A percentile compares a stretch with the other conserved stretches of the same genome.
These are phyloP conservation scores for Artibeus jamaicensis DNA, from an alignment of 2,797 vertebrate species.

Conservation along the genomic window DNA sequence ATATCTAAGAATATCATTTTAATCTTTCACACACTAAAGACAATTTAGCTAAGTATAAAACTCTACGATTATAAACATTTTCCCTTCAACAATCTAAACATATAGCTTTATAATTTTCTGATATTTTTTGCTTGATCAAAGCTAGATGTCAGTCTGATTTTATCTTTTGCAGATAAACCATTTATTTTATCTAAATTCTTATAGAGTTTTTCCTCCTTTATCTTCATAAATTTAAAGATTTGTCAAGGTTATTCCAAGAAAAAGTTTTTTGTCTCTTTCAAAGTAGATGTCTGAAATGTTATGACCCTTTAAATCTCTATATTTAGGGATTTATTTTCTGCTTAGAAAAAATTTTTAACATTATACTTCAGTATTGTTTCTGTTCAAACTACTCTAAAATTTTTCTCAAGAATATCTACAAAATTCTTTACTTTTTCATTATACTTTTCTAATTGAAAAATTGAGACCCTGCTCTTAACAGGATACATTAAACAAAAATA, in stretches of 20 bases:
- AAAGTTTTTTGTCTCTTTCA: not conserved
- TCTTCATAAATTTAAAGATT: not conserved
- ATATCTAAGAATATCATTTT: not conserved
- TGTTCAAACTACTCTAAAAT: not conserved
- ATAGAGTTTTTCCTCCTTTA: not conserved
- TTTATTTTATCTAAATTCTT: not conserved
- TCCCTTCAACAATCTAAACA: not conserved
- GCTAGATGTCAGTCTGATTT: not conserved
- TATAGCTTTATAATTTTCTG: not conserved
- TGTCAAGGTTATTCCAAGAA: not conserved
- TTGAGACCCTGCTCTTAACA: constrained; percentile 27
- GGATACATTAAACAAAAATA: not conserved
- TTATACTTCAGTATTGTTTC: not conserved
- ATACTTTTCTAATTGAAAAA: constrained; percentile 38
- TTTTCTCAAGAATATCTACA: not conserved
- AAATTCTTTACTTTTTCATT: constrained; percentile 26
- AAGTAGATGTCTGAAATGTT: not conserved
- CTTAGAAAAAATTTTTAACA: not conserved
- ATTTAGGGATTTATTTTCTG: not conserved
- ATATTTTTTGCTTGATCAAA: not conserved
- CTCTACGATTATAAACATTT: not conserved
- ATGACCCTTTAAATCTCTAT: not conserved
- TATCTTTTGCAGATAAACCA: not conserved
- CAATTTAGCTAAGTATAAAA: not conserved
- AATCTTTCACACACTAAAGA: not conserved